Conservation (phyloP, 2,113 vertebrate genomes). For the Paramormyrops kingsleyae region DNA sequence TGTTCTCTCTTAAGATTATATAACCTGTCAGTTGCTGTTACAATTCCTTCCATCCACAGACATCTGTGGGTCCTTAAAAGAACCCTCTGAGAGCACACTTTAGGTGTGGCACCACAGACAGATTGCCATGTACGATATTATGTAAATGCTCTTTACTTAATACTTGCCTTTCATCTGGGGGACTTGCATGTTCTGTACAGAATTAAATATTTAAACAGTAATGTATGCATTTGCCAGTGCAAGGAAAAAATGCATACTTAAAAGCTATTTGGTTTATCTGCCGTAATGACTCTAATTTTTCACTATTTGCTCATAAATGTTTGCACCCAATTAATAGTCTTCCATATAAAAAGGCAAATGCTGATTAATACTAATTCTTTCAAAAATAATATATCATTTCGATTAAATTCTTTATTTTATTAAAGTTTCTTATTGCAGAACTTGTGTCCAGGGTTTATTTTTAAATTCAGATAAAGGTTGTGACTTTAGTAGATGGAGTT, state of each 20-base stretch:
- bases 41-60: not conserved
- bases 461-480: not conserved
- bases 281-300: not conserved
- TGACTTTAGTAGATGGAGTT: not conserved
- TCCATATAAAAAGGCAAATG: not conserved
- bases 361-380: not conserved
- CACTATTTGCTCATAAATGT: not conserved
- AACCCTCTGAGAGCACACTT: not conserved
- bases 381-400: not conserved
- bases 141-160: not conserved
- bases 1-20: not conserved
- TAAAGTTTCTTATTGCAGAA: not conserved
- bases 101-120: not conserved
- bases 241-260: not conserved
- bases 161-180: not conserved
- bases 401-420: not conserved
- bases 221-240: not conserved
- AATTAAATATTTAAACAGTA: not conserved
- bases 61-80: not conserved
- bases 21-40: too few species aligned
- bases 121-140: not conserved
- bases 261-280: not conserved
- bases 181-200: not conserved
- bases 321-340: not conserved
- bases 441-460: not conserved